These are phyloP conservation scores for Lithosia quadra DNA, from an alignment of 2,888 invertebrate species.

Conservation along the genomic window DNA sequence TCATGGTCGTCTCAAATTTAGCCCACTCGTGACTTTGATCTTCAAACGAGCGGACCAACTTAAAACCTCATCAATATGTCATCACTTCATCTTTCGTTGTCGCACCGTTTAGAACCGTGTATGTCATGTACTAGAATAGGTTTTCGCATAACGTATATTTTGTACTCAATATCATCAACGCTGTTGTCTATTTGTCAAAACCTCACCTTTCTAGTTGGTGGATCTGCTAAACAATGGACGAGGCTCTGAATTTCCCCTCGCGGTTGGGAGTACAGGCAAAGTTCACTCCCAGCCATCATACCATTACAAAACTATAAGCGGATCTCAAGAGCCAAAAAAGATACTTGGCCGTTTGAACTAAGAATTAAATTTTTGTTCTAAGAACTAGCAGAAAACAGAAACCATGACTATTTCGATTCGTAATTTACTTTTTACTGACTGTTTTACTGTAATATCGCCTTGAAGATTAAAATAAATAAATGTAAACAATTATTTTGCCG, in stretches of 20 bases:
- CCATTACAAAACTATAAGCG: no score
- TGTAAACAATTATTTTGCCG: constrained; percentile 6
- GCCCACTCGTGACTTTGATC: constrained; percentile 42
- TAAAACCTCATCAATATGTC: constrained; percentile 33
- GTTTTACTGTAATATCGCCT: not conserved
- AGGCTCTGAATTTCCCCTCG: no score
- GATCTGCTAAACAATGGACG: no score
- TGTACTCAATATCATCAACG: constrained; percentile 2
- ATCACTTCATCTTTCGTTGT: constrained; percentile 34
- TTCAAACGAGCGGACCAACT: constrained; percentile 26
- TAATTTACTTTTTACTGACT: not conserved
- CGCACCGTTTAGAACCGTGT: constrained; percentile 5
- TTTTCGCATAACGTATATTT: constrained; percentile 3
- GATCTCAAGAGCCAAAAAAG: no score
- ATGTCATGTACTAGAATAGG: constrained; percentile 4
- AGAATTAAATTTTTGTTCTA: no score
- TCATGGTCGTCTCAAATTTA: constrained; percentile 15
- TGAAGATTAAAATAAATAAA: not conserved
- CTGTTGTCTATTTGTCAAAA: no score
- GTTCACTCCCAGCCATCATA: no score
- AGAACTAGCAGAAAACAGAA: not conserved
- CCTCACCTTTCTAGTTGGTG: not conserved
- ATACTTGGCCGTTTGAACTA: no score
- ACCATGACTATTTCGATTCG: not conserved
- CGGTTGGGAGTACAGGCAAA: no score